Conservation (phyloP, 2,113 vertebrate species). For the Columba livia region DNA sequence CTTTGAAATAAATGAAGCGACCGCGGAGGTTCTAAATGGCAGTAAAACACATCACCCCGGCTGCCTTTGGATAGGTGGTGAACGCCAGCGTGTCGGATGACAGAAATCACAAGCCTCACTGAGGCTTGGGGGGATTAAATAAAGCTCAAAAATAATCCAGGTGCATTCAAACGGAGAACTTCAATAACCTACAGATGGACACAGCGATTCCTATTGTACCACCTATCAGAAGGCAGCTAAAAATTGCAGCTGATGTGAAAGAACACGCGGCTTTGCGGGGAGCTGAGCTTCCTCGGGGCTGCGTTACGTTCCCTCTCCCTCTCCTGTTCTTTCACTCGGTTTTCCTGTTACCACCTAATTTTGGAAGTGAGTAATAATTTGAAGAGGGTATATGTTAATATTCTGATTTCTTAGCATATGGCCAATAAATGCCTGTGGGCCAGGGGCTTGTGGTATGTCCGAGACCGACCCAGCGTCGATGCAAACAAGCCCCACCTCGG, state of each 20-base stretch:
- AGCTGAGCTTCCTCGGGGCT: background rate
- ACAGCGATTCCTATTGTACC: background rate
- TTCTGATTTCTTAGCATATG: background rate
- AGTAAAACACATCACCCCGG: background rate
- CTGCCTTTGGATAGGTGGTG: background rate
- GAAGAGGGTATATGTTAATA: background rate
- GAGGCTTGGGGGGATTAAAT: background rate
- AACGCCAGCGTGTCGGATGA: background rate
- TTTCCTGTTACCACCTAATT: background rate
- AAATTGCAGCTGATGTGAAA: background rate
- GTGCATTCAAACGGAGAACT: background rate
- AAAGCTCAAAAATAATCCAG: slow-evolving; percentile 21
- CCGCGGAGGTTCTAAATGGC: accelerated
- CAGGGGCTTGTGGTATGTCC: background rate
- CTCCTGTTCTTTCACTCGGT: background rate
- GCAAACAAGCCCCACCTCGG: background rate
- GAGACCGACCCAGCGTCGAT: background rate
- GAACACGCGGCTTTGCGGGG: background rate
- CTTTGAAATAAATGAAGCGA: background rate
- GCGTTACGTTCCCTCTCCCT: background rate
- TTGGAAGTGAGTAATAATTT: background rate
- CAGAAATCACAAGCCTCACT: background rate
- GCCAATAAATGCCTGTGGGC: background rate
- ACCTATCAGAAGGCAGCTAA: background rate
- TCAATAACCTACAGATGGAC: background rate